Percentiles rank a stretch among this genome's conserved stretches.
phyloP scores from a whole-genome alignment of 2,113 vertebrate species.

The Tupaia tana region DNA sequence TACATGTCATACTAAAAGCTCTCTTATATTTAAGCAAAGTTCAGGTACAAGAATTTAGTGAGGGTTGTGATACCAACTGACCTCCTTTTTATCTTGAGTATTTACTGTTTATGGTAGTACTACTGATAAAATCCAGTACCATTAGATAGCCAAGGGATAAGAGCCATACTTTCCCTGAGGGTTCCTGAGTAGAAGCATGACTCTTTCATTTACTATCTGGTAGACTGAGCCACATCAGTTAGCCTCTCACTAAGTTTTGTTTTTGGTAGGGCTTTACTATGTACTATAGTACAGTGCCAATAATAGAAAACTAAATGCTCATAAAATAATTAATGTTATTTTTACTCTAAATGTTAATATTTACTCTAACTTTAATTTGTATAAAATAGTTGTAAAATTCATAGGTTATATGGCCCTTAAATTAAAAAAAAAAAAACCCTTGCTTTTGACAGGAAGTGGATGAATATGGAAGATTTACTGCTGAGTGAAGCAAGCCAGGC shows the following conservation, averaged over 20 bases:
- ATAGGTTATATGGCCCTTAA: not conserved
- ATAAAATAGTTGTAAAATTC: not conserved
- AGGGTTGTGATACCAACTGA: not conserved
- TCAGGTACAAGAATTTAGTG: not conserved
- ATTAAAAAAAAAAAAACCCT: not conserved
- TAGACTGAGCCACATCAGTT: not conserved
- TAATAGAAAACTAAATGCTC: not conserved
- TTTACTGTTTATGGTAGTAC: not conserved
- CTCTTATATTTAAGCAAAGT: not conserved
- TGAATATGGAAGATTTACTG: too few relatives aligned
- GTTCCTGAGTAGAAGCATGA: not conserved
- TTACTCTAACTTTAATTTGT: conserved; percentile 29
- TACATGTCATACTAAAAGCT: not conserved
- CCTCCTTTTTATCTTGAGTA: not conserved
- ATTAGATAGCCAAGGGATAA: fast-evolving
- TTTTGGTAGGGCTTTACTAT: not conserved
- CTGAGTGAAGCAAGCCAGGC: too few relatives aligned
- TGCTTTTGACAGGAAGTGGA: too few relatives aligned
- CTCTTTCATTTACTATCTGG: not conserved
- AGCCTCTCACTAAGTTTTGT: not conserved
- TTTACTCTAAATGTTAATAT: not conserved
- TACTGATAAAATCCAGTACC: not conserved
- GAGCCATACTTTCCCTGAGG: not conserved
- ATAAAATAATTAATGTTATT: conserved; percentile 27
- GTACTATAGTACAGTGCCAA: not conserved